Percentiles rank a stretch among this genome's conserved stretches.
Conservation (phyloP, 64 coral and sea anemone genomes). For the Acropora tenuis region DNA sequence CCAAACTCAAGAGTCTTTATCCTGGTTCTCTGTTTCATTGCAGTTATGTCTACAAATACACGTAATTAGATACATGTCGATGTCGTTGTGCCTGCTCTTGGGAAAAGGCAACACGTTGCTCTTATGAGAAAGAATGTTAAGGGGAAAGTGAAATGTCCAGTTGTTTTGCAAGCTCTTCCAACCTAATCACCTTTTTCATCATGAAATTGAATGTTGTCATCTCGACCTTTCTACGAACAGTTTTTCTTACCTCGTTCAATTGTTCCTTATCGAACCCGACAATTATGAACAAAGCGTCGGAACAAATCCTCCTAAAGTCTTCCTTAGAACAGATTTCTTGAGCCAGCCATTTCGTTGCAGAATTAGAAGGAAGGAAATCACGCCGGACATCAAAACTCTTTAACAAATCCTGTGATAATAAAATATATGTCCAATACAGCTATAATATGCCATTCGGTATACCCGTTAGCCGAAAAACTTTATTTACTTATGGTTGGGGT, state of each 20-base stretch:
- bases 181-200: no score
- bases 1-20: no score
- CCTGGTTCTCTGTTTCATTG: no score
- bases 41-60: no score
- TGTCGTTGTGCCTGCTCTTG: no score
- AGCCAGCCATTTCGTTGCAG: slow-evolving; percentile 64
- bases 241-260: slow-evolving; percentile 67
- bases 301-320: slow-evolving; percentile 36
- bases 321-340: slow-evolving; percentile 47
- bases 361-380: slow-evolving; percentile 79
- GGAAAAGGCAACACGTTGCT: no score
- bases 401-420: slow-evolving; percentile 52
- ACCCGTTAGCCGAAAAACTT: no score
- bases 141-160: no score
- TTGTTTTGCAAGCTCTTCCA: no score
- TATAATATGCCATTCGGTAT: neutral
- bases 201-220: neutral
- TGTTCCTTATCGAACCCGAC: slow-evolving; percentile 71
- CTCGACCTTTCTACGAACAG: neutral
- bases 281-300: slow-evolving; percentile 77
- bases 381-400: slow-evolving; percentile 68
- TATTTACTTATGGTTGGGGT: no score
- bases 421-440: neutral
- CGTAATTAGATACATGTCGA: no score
- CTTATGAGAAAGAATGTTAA: no score